These are phyloP conservation scores for Drosophila affinis DNA, from an alignment of 2,888 invertebrate species.

Conservation along the genomic window DNA sequence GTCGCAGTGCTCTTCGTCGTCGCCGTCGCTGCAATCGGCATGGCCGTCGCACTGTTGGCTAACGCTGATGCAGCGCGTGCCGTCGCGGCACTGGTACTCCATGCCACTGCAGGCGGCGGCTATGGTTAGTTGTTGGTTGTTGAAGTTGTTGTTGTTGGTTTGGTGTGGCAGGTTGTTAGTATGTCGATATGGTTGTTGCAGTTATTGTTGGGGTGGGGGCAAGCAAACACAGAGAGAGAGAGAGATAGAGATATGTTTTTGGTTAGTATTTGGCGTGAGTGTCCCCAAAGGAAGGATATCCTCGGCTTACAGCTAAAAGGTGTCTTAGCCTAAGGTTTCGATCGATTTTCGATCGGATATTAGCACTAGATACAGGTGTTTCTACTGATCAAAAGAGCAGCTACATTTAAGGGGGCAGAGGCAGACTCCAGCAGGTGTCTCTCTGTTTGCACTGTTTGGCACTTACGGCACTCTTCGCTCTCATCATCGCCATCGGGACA, in stretches of 20 bases:
- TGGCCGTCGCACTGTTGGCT: conserved; percentile 82
- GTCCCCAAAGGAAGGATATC: background rate
- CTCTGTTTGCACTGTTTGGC: background rate
- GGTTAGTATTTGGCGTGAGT: conserved; percentile 44
- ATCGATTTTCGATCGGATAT: background rate
- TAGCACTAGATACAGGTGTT: conserved; percentile 9
- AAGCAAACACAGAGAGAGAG: conserved; percentile 16
- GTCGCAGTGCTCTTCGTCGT: conserved; percentile 83
- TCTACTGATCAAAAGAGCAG: background rate
- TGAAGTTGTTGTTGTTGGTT: conserved; percentile 38
- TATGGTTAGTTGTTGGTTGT: conserved; percentile 57
- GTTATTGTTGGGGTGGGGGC: conserved; percentile 13
- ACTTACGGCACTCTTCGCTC: conserved; percentile 83
- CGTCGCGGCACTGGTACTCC: conserved; percentile 82
- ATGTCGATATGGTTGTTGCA: conserved; percentile 20
- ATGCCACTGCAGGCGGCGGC: conserved; percentile 81
- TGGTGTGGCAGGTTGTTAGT: conserved; percentile 26
- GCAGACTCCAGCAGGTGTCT: too few species aligned
- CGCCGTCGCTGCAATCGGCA: conserved; percentile 81
- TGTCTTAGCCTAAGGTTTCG: conserved; percentile 8
- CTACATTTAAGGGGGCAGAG: background rate
- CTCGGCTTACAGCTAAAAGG: background rate
- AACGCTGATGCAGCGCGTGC: conserved; percentile 80
- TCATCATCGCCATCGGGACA: conserved; percentile 88
- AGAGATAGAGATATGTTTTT: conserved; percentile 37